Conservation (phyloP, 2,888 invertebrate species). For the Drosophila mimica region DNA sequence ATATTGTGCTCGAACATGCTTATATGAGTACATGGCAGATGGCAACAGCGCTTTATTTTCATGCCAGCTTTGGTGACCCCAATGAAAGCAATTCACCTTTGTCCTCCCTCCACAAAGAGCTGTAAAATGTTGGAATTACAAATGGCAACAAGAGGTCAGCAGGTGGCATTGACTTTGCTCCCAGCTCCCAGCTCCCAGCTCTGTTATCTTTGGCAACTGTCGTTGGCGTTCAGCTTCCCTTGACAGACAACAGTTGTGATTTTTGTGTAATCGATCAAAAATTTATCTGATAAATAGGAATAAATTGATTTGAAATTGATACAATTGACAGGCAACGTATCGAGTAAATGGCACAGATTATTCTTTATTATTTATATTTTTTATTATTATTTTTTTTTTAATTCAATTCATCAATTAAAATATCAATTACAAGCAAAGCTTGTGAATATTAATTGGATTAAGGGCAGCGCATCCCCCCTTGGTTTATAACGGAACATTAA, state of each 20-base stretch:
- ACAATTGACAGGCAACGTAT: background rate
- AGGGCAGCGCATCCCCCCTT: background rate
- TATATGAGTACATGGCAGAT: constrained; percentile 7
- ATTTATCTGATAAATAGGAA: constrained; percentile 11
- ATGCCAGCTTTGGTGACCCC: constrained; percentile 47
- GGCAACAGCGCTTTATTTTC: constrained; percentile 21
- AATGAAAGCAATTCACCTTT: constrained; percentile 46
- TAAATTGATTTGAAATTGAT: constrained; percentile 22
- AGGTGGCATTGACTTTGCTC: background rate
- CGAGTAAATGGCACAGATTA: background rate
- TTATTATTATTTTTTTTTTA: background rate
- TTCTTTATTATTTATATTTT: background rate
- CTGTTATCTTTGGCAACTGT: constrained; percentile 9
- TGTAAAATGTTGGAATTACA: constrained; percentile 24
- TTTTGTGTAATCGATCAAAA: constrained; percentile 27
- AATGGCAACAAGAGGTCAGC: constrained; percentile 31
- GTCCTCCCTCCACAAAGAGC: constrained; percentile 38
- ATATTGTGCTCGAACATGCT: constrained; percentile 20
- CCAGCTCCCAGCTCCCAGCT: background rate
- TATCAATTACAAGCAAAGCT: background rate
- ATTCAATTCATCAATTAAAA: background rate
- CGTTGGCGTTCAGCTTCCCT: background rate
- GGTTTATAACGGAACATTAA: background rate
- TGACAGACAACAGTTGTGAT: constrained; percentile 32
- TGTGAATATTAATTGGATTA: background rate